Conservation (phyloP, 64 coral and sea anemone genomes). For the Dendronephthya gigantea region DNA sequence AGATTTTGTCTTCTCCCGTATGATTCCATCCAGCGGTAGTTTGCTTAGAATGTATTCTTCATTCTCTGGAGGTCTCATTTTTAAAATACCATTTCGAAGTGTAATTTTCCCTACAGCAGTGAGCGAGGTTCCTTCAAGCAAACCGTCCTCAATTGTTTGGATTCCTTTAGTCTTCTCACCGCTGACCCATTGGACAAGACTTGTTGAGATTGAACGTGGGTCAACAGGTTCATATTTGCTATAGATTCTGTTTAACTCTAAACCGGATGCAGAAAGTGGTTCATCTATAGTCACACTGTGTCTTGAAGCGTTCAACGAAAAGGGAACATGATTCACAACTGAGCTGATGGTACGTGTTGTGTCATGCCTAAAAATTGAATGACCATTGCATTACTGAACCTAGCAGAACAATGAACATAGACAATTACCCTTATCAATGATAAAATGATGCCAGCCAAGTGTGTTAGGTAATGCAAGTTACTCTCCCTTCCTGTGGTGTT, state of each 20-base stretch:
- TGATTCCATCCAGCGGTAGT: slow-evolving; percentile 59
- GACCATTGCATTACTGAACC: neutral
- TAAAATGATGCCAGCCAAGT: too few species aligned
- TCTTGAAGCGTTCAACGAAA: slow-evolving; percentile 28
- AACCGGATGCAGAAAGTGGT: slow-evolving; percentile 49
- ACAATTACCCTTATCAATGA: too few species aligned
- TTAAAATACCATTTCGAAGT: slow-evolving; percentile 42
- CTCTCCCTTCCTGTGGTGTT: too few species aligned
- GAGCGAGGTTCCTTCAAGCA: slow-evolving; percentile 64
- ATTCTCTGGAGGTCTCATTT: slow-evolving; percentile 44
- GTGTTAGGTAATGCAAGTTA: too few species aligned
- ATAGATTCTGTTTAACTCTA: slow-evolving; percentile 61
- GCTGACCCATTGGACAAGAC: slow-evolving; percentile 74
- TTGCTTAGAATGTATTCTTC: slow-evolving; percentile 61
- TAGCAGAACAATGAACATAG: too few species aligned
- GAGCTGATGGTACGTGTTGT: slow-evolving; percentile 53
- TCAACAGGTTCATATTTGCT: slow-evolving; percentile 81
- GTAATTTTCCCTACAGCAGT: slow-evolving; percentile 71
- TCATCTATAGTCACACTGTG: slow-evolving; percentile 45
- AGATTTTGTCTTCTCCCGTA: slow-evolving; percentile 55
- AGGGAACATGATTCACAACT: slow-evolving; percentile 46
- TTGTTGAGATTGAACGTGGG: slow-evolving; percentile 38
- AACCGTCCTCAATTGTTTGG: slow-evolving; percentile 68
- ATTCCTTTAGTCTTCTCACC: slow-evolving; percentile 95
- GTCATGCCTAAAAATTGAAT: slow-evolving; percentile 54